Evolutionary conservation across 2,797 vertebrate species (phyloP), one percentile per base, ranked within the genome.

Genomic region (Catharus ustulatus): DNA sequence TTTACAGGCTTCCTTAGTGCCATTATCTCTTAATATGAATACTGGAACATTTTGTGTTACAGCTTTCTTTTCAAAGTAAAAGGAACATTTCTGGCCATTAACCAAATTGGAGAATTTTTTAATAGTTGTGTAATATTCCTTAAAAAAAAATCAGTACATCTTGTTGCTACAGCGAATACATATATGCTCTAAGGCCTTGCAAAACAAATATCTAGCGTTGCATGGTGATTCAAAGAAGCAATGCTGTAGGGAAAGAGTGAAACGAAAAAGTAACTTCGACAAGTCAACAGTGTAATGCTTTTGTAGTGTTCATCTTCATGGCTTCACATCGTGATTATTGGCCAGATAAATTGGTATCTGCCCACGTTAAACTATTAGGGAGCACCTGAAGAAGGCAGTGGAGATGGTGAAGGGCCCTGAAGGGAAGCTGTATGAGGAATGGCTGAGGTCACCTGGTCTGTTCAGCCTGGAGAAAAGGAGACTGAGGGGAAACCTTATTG

Each of bases 401-500:
- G 48, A 15, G 42, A 13, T 42, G 9, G 11, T 62, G 57, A 13
- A 48, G 21, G 48, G 57, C 6, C 30, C 10, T 34, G 49, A 69
- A 34, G 14, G 0, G 14, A 55, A 62, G 21, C 14, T 0, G 0
- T 54, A 0, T 54, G 57, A 34, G 48, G 24, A 54, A 6, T 1
- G 11, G 7, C 54, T 40, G 29, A 40, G 34, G 29, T 0, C 48
- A 18, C 64, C 46, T 30, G 42, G 16, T 34, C 42, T 86, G 55
- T 69, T 46, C 55, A 26, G 48, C 13, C 24, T 77, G 55, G n/a
- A 46, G 38, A 38, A 38, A 38, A 38, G 54, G 38, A 52, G n/a
- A 14, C 20, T 17, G 55, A 68, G 46, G 3, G 14, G 10, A 29
- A 5, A 34, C 4, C 16, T 29, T 29, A 54, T 0, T 54, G 48